A percentile compares a stretch with the other conserved stretches of the same genome.
Conservation (phyloP, 2,113 vertebrate genomes). For the Henicopernis longicauda region DNA sequence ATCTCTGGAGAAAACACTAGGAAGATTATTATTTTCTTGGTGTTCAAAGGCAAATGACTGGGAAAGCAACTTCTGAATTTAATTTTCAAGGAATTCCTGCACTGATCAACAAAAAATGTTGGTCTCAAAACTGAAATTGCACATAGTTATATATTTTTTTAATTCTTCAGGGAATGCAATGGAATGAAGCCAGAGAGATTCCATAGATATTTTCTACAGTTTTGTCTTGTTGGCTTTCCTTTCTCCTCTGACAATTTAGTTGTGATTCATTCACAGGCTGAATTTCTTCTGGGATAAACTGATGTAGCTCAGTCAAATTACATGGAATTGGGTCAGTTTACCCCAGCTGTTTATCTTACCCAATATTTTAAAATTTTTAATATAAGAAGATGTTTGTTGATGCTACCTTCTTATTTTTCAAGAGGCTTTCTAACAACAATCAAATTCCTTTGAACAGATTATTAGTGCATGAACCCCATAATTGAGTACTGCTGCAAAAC, state of each 20-base stretch:
- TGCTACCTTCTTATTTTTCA: not conserved
- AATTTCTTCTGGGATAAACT: not conserved
- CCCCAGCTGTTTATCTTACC: not conserved
- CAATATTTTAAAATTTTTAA: not conserved
- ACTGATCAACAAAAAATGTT: not conserved
- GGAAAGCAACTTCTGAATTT: not conserved
- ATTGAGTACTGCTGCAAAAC: not conserved
- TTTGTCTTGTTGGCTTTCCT: not conserved
- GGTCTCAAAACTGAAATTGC: not conserved
- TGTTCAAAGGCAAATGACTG: not conserved
- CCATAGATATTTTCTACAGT: not conserved
- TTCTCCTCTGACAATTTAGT: not conserved
- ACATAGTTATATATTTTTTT: not conserved
- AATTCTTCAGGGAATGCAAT: not conserved
- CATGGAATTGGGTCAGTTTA: not conserved
- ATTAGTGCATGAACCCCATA: not conserved
- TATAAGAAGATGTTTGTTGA: not conserved
- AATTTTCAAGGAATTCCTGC: not conserved
- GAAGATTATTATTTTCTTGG: not conserved
- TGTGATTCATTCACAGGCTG: not conserved
- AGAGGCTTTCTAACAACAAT: not conserved
- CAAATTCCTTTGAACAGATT: not conserved
- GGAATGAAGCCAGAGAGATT: not conserved
- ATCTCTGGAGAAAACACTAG: not conserved
- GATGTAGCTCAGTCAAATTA: not conserved